Conservation (phyloP, 1,140 invertebrate genomes). For the Mercenaria mercenaria region DNA sequence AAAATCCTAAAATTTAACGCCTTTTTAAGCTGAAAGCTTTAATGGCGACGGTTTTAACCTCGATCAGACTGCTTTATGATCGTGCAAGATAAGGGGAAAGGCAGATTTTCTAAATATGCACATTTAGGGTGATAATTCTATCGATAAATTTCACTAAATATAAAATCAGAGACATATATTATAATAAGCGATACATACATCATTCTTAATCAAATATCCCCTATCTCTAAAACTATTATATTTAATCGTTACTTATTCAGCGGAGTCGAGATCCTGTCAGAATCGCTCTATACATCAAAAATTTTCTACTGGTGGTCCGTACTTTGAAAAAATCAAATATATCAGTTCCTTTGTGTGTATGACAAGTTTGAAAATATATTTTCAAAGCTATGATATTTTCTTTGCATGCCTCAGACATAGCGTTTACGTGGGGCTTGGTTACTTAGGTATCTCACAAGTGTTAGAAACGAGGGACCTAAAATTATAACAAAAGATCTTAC, state of each 20-base stretch:
- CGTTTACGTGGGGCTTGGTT: conserved; percentile 35
- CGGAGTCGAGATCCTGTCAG: conserved; percentile 48
- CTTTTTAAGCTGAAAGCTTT: neutral
- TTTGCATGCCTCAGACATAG: conserved; percentile 55
- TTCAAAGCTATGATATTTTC: conserved; percentile 63
- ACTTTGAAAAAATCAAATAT: conserved; percentile 60
- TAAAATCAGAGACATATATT: conserved; percentile 56
- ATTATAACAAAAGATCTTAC: conserved; percentile 44
- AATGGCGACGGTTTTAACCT: conserved; percentile 45
- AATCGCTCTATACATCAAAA: conserved; percentile 55
- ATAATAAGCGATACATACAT: conserved; percentile 61
- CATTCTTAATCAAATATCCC: conserved; percentile 54
- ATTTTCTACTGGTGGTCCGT: conserved; percentile 55
- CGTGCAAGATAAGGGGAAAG: conserved; percentile 35
- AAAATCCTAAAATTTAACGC: conserved; percentile 53
- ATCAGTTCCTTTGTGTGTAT: conserved; percentile 63
- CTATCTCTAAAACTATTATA: conserved; percentile 64
- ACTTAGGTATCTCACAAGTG: conserved; percentile 60
- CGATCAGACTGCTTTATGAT: conserved; percentile 47
- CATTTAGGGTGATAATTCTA: conserved; percentile 48
- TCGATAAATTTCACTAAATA: conserved; percentile 65
- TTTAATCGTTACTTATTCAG: conserved; percentile 60
- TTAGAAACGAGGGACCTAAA: neutral
- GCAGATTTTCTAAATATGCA: conserved; percentile 58
- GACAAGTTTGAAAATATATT: conserved; percentile 65